A percentile compares a stretch with the other conserved stretches of the same genome.
Evolutionary conservation across 2,113 vertebrate genomes (phyloP).

Genomic region (Bostrychus sinensis): DNA sequence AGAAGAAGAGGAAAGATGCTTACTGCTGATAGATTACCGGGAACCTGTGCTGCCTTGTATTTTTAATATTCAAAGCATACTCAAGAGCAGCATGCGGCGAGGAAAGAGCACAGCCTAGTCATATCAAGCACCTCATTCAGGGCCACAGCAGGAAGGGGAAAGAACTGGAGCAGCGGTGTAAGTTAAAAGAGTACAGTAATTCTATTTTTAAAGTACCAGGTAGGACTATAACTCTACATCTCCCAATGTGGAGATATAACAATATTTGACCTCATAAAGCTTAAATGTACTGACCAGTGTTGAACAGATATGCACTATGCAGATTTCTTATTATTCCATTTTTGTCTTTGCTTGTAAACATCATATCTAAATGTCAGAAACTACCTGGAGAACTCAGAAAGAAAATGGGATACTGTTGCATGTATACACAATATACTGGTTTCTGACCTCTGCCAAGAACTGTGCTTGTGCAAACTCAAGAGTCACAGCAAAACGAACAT

Average conservation of each 20-base stretch:
- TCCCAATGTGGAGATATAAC: not conserved
- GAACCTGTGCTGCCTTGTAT: not conserved
- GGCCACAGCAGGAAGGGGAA: slow-evolving; percentile 11
- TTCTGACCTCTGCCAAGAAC: too few species aligned
- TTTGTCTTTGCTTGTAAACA: too few species aligned
- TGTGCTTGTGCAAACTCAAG: too few species aligned
- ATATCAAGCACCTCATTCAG: slow-evolving; percentile 24
- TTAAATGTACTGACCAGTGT: too few species aligned
- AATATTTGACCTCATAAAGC: not conserved
- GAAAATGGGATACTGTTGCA: too few species aligned
- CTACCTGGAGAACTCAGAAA: too few species aligned
- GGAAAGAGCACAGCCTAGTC: slow-evolving; percentile 9
- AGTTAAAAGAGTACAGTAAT: not conserved
- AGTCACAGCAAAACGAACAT: too few species aligned
- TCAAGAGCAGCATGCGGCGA: slow-evolving; percentile 25
- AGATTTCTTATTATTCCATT: too few species aligned
- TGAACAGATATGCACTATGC: too few species aligned
- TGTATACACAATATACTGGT: too few species aligned
- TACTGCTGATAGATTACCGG: not conserved
- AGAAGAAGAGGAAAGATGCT: slow-evolving; percentile 9
- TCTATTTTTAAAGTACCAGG: slow-evolving; percentile 7
- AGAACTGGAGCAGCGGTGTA: slow-evolving; percentile 9
- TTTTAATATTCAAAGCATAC: slow-evolving; percentile 21
- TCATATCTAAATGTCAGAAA: too few species aligned
- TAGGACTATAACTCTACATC: not conserved